Evolutionary conservation across 2,888 invertebrate genomes (phyloP), one percentile per base, ranked within the genome.

Genomic region (Drosophila anomalipes): DNA sequence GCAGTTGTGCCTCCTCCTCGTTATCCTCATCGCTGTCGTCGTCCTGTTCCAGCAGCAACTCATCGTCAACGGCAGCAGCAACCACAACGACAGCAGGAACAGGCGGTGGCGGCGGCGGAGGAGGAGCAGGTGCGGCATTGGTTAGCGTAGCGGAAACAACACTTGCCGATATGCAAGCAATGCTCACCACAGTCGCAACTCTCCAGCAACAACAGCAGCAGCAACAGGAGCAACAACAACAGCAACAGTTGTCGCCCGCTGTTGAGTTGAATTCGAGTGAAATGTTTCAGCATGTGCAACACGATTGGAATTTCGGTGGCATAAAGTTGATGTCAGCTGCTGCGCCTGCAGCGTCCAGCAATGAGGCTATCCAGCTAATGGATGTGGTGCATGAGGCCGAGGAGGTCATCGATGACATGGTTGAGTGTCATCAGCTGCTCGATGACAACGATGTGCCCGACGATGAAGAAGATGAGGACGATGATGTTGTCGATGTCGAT

Each of bases 261-360:
- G 79, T 72, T n/a, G 86, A 86, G 39, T 75, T 85, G 12, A 89
- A 82, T 72, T 70, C 86, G 12, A 91, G 71, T 54, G 92, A 92
- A 70, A 91, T 93, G 79, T 93, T 92, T 75, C 92, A 93, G 69
- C 92, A 93, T 77, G 92, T 93, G 19, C 92, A 92, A 61, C 93
- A 93, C 74, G 93, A 93, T 82, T 93, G 93, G 93, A 93, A 93
- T 83, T 93, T 93, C 63, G 93, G 93, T 53, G 89, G 86, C 39
- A 82, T 92, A 12, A 92, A 92, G 70, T 66, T 91, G 19, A 28
- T 81, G 51, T 70, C 76, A 66, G n/a, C 77, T 75, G 51, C 70
- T 44, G 39, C 41, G 16, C 33, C 78, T 59, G 62, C 22, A 65
- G 60, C n/a, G 7, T 28, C 78, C 26, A 49, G 33, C 51, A 51